These are phyloP conservation scores for Apogon hyalosoma DNA, from an alignment of 2,797 vertebrate species.

Conservation along the genomic window DNA sequence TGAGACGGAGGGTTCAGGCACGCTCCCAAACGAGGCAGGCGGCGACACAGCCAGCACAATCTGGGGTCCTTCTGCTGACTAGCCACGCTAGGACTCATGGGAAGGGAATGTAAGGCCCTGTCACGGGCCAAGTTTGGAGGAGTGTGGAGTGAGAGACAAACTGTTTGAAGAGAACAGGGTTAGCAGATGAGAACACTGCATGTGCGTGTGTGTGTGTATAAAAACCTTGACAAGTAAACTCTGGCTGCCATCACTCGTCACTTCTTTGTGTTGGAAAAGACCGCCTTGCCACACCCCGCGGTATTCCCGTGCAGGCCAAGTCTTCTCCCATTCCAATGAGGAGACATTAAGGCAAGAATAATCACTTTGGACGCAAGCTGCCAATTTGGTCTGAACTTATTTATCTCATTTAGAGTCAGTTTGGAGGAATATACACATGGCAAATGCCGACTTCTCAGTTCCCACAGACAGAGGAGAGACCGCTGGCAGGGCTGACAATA, in stretches of 20 bases:
- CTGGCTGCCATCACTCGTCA: conserved; percentile 78
- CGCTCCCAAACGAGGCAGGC: conserved; percentile 73
- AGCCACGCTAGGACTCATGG: conserved; percentile 75
- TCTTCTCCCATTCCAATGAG: conserved; percentile 70
- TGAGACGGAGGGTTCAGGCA: conserved; percentile 70
- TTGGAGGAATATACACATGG: conserved; percentile 70
- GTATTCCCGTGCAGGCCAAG: conserved; percentile 64
- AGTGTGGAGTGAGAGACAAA: conserved; percentile 64
- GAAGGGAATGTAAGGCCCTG: conserved; percentile 73
- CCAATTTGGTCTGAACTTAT: conserved; percentile 79
- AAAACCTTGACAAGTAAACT: conserved; percentile 76
- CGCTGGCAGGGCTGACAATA: conserved; percentile 53
- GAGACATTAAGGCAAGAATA: conserved; percentile 77
- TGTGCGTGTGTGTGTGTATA: conserved; percentile 43
- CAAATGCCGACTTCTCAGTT: conserved; percentile 57
- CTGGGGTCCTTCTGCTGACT: conserved; percentile 80
- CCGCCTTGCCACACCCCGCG: conserved; percentile 68
- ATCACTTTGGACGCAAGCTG: conserved; percentile 75
- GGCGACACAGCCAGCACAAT: conserved; percentile 69
- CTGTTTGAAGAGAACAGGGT: conserved; percentile 62
- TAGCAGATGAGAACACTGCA: conserved; percentile 46
- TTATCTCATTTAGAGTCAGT: conserved; percentile 76
- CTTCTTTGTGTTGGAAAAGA: conserved; percentile 76
- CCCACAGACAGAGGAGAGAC: conserved; percentile 64
- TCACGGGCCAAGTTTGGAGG: conserved; percentile 71